Conservation (phyloP, 1,140 invertebrate genomes). For the Carcinoscorpius rotundicauda region DNA sequence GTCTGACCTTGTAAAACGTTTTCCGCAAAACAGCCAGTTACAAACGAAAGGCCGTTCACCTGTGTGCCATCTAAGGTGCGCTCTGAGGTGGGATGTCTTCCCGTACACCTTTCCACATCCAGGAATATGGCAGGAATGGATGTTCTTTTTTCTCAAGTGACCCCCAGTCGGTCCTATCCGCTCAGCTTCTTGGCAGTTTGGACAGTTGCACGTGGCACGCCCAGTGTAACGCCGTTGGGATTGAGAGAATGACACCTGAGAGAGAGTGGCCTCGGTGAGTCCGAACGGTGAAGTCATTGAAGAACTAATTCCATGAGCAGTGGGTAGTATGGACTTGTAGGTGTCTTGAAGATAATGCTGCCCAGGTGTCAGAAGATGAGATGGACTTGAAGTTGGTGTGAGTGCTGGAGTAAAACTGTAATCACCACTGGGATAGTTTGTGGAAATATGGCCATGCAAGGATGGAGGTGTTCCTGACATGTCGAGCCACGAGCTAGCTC, state of each 20-base stretch:
- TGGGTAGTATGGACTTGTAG: constrained; percentile 83
- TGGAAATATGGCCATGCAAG: constrained; percentile 38
- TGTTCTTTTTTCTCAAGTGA: constrained; percentile 88
- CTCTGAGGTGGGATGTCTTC: constrained; percentile 57
- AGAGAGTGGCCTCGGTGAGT: constrained; percentile 33
- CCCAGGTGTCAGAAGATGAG: constrained; percentile 66
- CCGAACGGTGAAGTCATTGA: constrained; percentile 48
- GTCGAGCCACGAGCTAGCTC: constrained; percentile 43
- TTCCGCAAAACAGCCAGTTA: constrained; percentile 46
- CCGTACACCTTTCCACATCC: constrained; percentile 95
- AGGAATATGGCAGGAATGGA: constrained; percentile 97
- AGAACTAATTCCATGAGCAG: constrained; percentile 46
- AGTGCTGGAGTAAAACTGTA: constrained; percentile 71
- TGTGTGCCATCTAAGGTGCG: constrained; percentile 51
- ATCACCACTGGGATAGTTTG: constrained; percentile 66
- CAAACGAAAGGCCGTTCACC: constrained; percentile 53
- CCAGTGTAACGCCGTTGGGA: constrained; percentile 88
- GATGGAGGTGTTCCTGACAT: constrained; percentile 48
- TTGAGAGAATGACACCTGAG: constrained; percentile 67
- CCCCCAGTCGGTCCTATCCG: constrained; percentile 84
- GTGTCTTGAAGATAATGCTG: constrained; percentile 90
- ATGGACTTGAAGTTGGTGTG: constrained; percentile 51
- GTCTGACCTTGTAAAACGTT: constrained; percentile 88
- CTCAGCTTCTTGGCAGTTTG: constrained; percentile 95
- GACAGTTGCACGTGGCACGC: constrained; percentile 92